Base-by-base conservation (phyloP, 2,888 invertebrate species). In the Diabrotica balteata region DNA sequence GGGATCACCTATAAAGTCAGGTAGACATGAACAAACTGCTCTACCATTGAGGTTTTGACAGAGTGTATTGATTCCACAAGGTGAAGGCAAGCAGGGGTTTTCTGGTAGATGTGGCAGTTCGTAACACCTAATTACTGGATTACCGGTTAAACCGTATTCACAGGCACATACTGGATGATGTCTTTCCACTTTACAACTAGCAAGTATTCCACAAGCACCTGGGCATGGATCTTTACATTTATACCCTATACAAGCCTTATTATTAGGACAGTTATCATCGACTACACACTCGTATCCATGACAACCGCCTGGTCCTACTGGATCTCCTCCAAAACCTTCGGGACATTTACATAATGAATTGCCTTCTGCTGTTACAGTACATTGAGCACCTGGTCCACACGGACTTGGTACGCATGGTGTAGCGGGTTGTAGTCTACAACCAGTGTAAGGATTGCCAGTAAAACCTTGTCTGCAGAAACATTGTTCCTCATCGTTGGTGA, bases 121-220 rank as follows among this genome's bases (percentile, higher is more conserved):
- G 76, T 88, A 90, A 80, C 95, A 95, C 76, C 90, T 89, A 60
- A 90, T 86, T 50, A 91, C 86, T 32, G 95, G 94, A 85, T 94
- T 93, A 57, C 95, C 95, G 53, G 89, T 88, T 55, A 91, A 86
- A 32, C 91, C 92, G 61, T 87, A 84, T 77, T 89, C 87, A 80
- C 95, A 95, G 8, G 88, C 88, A 81, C 95, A 95, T 7, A 93
- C 88, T 45, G 94, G 94, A 80, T 91, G 91, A 82, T 95, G 95
- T 80, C 89, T 86, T 81, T 93, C 91, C 1, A 92, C 91, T 66
- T 88, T 87, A 78, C 95, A 94, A 66, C 86, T 86, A 9, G 94
- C 90, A 75, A 90, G 90, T 32, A 90, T 82, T 8, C 94, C 95
- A 80, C 95, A 95, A 32, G 91, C 89, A 57, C 93, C 93, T 0